A percentile compares a stretch with the other conserved stretches of the same genome.
phyloP scores from a whole-genome alignment of 2,113 vertebrate species.

The Trachemys scripta region DNA sequence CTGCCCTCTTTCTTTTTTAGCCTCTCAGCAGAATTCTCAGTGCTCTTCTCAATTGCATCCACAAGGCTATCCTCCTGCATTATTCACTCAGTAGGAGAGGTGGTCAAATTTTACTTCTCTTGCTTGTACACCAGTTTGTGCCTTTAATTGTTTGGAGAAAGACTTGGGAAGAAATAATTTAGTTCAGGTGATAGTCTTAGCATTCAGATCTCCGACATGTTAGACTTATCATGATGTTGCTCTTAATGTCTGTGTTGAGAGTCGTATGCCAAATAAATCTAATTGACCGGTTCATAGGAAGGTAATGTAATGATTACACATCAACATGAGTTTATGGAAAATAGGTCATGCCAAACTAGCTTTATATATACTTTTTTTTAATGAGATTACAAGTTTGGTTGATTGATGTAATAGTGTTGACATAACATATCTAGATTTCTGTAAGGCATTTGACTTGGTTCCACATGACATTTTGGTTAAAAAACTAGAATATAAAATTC shows the following conservation, averaged over 20 bases:
- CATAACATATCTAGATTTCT: neutral
- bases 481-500: neutral
- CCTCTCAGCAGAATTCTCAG: neutral
- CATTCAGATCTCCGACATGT: slow-evolving; percentile 38
- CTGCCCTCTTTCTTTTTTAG: neutral
- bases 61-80: neutral
- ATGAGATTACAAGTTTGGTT: neutral
- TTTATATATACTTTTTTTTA: neutral
- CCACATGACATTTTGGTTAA: neutral
- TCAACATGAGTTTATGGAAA: neutral
- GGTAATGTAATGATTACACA: neutral
- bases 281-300: slow-evolving; percentile 51
- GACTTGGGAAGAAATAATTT: slow-evolving; percentile 42
- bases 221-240: slow-evolving; percentile 22
- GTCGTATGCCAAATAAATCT: neutral
- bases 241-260: neutral
- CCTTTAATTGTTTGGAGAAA: slow-evolving; percentile 31
- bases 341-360: neutral
- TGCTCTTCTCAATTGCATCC: neutral
- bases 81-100: neutral
- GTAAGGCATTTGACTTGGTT: neutral
- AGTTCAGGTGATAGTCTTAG: neutral
- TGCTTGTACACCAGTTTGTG: slow-evolving; percentile 15
- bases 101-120: slow-evolving; percentile 34
- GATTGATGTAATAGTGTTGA: neutral